phyloP scores from a whole-genome alignment of 2,797 vertebrate species.

The Gallirallus australis region DNA sequence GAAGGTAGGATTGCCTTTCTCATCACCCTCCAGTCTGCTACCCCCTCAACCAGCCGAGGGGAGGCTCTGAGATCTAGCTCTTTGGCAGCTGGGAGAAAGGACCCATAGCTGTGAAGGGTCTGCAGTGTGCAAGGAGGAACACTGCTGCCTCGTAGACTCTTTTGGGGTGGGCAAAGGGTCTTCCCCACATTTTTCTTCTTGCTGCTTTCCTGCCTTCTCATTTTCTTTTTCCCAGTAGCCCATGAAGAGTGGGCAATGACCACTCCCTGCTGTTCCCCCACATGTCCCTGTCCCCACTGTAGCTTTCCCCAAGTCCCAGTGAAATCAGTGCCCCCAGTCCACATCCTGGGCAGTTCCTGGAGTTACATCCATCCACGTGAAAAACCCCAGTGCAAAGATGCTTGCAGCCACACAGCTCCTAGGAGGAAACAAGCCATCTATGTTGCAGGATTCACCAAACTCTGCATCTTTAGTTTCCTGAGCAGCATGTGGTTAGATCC shows the following conservation, averaged over 20 bases:
- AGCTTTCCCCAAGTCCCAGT: neutral
- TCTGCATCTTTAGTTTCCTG: neutral
- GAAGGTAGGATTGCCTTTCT: constrained; percentile 86
- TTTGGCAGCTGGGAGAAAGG: neutral
- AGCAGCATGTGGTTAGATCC: neutral
- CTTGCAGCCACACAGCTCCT: neutral
- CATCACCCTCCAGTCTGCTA: constrained; percentile 15
- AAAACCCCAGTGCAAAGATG: neutral
- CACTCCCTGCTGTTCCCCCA: neutral
- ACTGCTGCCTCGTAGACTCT: neutral
- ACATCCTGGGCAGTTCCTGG: neutral
- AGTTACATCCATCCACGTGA: neutral
- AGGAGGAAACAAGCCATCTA: neutral
- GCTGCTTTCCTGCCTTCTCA: neutral
- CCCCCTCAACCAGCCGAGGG: neutral
- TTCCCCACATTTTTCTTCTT: neutral
- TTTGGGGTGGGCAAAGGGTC: neutral
- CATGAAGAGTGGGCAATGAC: neutral
- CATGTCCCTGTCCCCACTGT: neutral
- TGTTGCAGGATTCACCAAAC: neutral
- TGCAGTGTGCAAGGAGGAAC: neutral
- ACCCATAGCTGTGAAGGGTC: neutral
- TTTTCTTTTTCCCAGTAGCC: neutral
- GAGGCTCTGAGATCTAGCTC: neutral
- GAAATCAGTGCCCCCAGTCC: neutral